A percentile compares a stretch with the other conserved stretches of the same genome.
These are phyloP conservation scores for Rafetus swinhoei DNA, from an alignment of 2,113 vertebrate species.

Conservation along the genomic window DNA sequence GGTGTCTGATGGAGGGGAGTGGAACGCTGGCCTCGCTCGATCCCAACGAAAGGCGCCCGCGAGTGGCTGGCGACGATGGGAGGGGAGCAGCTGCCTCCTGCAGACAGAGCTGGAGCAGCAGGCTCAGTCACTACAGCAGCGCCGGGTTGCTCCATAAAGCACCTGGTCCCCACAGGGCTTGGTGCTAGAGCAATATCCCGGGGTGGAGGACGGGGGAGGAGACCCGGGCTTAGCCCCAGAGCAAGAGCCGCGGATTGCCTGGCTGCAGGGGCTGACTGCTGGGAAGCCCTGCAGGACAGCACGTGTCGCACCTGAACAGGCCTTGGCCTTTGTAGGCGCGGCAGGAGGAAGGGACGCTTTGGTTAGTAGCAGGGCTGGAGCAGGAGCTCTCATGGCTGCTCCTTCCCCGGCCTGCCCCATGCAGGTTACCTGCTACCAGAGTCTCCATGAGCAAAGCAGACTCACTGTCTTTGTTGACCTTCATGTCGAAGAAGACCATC, in stretches of 20 bases:
- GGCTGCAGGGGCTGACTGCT: background rate
- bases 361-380: background rate
- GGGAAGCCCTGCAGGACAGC: background rate
- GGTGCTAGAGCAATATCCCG: background rate
- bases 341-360: background rate
- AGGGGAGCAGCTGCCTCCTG: background rate
- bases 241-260: background rate
- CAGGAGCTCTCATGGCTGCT: background rate
- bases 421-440: background rate
- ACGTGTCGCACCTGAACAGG: background rate
- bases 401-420: rapidly evolving
- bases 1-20: too few relatives aligned
- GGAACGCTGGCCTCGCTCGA: too few relatives aligned
- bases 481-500: constrained; percentile 75
- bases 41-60: background rate
- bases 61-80: background rate
- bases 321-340: background rate
- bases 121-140: background rate
- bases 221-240: background rate
- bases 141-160: background rate
- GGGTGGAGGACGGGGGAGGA: background rate
- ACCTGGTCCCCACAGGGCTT: background rate
- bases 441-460: background rate
- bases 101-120: background rate
- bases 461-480: constrained; percentile 73